Evolutionary conservation across 2,797 vertebrate genomes (phyloP).

Genomic region (Mycteria americana): DNA sequence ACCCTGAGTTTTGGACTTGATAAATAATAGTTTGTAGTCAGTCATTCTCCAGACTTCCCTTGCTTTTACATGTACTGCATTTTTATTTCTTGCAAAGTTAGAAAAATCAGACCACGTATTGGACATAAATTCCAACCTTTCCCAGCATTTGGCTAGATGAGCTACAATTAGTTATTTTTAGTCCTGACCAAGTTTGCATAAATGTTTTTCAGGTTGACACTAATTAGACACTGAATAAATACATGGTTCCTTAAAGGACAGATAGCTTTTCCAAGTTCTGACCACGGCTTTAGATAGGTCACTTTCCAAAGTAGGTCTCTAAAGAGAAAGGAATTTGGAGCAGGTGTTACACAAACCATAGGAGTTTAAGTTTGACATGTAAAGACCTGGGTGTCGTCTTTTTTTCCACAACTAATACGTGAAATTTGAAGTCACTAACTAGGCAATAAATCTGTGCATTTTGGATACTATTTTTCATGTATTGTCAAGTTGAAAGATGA

Average conservation of each 20-base stretch:
- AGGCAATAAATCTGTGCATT: background rate
- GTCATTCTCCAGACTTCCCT: background rate
- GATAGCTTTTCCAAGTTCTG: background rate
- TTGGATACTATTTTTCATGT: background rate
- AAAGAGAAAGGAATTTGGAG: background rate
- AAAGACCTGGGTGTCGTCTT: background rate
- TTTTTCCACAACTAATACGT: background rate
- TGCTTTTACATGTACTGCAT: background rate
- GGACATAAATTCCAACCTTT: background rate
- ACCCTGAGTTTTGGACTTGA: background rate
- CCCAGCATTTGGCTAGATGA: background rate
- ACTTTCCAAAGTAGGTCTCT: background rate
- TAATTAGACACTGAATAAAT: background rate
- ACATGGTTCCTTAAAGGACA: background rate
- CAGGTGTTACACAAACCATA: background rate
- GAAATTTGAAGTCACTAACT: background rate
- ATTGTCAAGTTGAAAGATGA: background rate
- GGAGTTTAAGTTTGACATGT: background rate
- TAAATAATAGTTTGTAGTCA: background rate
- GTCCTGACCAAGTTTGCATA: background rate
- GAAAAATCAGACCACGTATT: background rate
- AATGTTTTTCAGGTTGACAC: background rate
- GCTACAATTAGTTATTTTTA: constrained; percentile 10
- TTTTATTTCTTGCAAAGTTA: background rate
- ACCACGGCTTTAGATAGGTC: background rate